Evolutionary conservation across 2,113 vertebrate species (phyloP).

Genomic region (Mus spicilegus): DNA sequence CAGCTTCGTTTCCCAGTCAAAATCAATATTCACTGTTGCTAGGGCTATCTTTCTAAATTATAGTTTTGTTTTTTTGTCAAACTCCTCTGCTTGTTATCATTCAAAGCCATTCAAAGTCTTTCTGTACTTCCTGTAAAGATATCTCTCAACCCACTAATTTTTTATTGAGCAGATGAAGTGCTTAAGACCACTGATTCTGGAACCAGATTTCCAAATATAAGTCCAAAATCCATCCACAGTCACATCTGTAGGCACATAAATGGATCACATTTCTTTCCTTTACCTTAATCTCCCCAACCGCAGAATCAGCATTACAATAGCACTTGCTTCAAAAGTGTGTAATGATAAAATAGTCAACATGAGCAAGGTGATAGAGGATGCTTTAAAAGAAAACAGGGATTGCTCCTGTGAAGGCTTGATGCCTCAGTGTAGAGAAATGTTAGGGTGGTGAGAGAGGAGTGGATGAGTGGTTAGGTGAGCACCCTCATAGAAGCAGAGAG

Average conservation of each 20-base stretch:
- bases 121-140: background rate
- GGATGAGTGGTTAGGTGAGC: too few species aligned
- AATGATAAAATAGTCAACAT: background rate
- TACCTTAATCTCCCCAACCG: background rate
- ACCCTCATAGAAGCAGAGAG: too few species aligned
- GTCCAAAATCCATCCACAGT: background rate
- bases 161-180: background rate
- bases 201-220: background rate
- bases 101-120: slow-evolving; percentile 32
- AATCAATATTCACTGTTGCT: slow-evolving; percentile 35
- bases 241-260: background rate
- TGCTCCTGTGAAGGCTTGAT: too few species aligned
- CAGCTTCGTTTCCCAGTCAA: slow-evolving; percentile 7
- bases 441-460: too few species aligned
- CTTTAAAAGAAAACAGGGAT: background rate
- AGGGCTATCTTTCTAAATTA: slow-evolving; percentile 39
- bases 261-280: background rate
- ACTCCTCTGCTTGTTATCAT: slow-evolving; percentile 47
- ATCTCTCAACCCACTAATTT: background rate
- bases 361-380: background rate
- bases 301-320: background rate
- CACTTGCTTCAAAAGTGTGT: background rate
- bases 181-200: background rate
- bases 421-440: too few species aligned
- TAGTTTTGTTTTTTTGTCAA: slow-evolving; percentile 49